Evolutionary conservation across 2,113 vertebrate genomes (phyloP).

Genomic region (Brachypodius melanocephalos): DNA sequence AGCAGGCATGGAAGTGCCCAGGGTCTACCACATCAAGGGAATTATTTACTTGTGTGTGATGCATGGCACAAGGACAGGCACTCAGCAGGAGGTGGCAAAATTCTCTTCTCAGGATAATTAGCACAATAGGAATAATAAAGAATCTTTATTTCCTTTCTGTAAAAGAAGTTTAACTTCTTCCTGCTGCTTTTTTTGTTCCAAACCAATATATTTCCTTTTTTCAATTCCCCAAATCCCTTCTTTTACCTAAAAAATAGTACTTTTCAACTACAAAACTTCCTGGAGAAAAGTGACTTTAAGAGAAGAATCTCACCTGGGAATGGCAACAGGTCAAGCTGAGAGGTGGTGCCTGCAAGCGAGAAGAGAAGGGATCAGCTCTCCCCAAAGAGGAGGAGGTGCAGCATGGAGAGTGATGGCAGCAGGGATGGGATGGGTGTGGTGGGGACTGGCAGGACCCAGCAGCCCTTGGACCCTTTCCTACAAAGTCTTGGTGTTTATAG

Average conservation of each 20-base stretch:
- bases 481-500: not conserved
- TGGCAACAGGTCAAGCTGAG: not conserved
- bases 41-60: accelerated
- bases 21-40: not conserved
- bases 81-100: not conserved
- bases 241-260: not conserved
- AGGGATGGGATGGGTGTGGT: not conserved
- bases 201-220: not conserved
- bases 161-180: not conserved
- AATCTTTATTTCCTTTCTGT: not conserved
- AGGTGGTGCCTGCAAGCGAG: conserved; percentile 64
- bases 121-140: accelerated
- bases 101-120: not conserved
- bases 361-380: not conserved
- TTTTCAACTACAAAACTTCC: not conserved
- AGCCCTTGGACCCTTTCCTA: not conserved
- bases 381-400: not conserved
- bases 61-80: not conserved
- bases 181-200: not conserved
- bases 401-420: not conserved
- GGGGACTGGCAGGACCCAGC: not conserved
- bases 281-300: not conserved
- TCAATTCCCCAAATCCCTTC: not conserved
- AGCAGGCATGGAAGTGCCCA: accelerated
- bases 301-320: conserved; percentile 70